Conservation (phyloP, 1,140 invertebrate species). For the Drosophila sp. region DNA sequence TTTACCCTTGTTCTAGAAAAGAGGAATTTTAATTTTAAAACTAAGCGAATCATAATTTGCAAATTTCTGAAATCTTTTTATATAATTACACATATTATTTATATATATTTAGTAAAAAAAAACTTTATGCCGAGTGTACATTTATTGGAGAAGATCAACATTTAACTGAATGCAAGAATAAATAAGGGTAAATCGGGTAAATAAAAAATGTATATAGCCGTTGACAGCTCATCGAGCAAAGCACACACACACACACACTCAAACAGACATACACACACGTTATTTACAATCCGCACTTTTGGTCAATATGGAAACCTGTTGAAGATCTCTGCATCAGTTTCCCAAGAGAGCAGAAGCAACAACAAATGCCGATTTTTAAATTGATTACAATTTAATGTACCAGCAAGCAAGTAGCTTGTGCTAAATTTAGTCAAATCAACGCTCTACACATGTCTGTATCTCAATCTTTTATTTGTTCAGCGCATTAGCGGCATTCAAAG, state of each 20-base stretch:
- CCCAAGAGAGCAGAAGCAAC: conserved; percentile 49
- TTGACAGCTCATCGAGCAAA: conserved; percentile 64
- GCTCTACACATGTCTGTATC: conserved; percentile 60
- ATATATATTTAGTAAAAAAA: too few relatives aligned
- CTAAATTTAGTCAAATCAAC: conserved; percentile 78
- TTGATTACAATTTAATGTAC: conserved; percentile 73
- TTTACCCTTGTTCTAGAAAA: too few relatives aligned
- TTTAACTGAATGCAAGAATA: too few relatives aligned
- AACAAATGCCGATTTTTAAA: conserved; percentile 48
- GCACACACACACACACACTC: conserved; percentile 31
- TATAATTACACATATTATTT: too few relatives aligned
- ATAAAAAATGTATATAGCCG: conserved; percentile 17
- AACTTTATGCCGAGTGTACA: too few relatives aligned
- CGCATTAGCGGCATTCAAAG: conserved; percentile 55
- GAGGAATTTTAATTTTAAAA: too few relatives aligned
- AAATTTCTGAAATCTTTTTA: too few relatives aligned
- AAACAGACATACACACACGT: conserved; percentile 56
- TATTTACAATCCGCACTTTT: conserved; percentile 42
- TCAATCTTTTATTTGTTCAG: conserved; percentile 63
- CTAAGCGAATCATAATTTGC: too few relatives aligned
- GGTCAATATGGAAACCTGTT: conserved; percentile 63
- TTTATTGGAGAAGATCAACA: too few relatives aligned
- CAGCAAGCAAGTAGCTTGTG: conserved; percentile 33
- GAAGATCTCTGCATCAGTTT: conserved; percentile 53
- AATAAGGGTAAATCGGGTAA: neutral